Conservation (phyloP, 2,888 invertebrate genomes). For the Volucella bombylans region DNA sequence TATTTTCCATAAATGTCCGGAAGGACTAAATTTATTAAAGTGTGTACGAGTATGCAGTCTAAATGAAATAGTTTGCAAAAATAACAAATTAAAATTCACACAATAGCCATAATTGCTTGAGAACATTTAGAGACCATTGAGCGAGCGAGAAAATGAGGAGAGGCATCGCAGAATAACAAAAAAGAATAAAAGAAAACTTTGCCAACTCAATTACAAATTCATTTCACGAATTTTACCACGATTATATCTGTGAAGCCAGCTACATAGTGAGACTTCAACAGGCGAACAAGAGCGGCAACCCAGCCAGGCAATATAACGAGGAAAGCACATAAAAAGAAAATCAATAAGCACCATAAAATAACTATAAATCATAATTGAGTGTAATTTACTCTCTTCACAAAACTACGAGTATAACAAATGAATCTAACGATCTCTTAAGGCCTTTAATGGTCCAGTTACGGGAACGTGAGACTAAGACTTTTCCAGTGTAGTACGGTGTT, state of each 20-base stretch:
- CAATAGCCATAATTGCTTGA: conserved; percentile 56
- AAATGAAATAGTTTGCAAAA: conserved; percentile 45
- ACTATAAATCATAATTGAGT: conserved; percentile 71
- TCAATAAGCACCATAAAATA: conserved; percentile 71
- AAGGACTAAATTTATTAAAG: conserved; percentile 47
- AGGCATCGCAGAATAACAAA: neutral
- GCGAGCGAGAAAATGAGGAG: too few species aligned
- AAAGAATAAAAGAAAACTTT: conserved; percentile 9
- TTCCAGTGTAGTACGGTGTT: conserved; percentile 34
- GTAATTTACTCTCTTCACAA: conserved; percentile 70
- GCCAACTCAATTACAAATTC: conserved; percentile 68
- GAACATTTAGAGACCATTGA: conserved; percentile 28
- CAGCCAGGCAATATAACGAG: neutral
- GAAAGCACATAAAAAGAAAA: conserved; percentile 43
- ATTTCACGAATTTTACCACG: conserved; percentile 63
- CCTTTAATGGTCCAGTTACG: conserved; percentile 68
- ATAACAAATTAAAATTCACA: conserved; percentile 61
- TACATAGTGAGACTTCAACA: neutral
- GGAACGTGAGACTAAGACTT: conserved; percentile 73
- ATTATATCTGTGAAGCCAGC: conserved; percentile 41
- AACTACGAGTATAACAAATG: conserved; percentile 73
- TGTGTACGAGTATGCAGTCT: conserved; percentile 24
- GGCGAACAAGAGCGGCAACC: neutral
- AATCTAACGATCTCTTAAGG: conserved; percentile 68
- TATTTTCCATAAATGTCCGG: conserved; percentile 52